These are phyloP conservation scores for Myotis lucifugus DNA, from an alignment of 2,113 vertebrate species.

Conservation along the genomic window DNA sequence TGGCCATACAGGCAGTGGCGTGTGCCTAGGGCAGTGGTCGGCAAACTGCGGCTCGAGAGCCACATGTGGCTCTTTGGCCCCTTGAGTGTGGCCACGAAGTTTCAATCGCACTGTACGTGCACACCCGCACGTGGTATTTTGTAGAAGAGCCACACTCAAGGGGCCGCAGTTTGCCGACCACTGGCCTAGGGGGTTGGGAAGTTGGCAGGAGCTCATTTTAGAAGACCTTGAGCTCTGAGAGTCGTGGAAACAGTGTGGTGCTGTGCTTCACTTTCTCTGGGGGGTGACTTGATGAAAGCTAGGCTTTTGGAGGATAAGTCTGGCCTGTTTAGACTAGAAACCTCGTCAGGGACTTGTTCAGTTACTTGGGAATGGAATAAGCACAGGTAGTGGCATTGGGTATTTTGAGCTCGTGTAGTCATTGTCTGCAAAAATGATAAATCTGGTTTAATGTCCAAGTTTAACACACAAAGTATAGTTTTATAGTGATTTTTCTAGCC, in stretches of 20 bases:
- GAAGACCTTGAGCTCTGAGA: not conserved
- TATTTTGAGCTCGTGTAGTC: not conserved
- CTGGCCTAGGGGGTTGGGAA: not conserved
- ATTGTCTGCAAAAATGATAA: not conserved
- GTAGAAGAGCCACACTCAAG: no score
- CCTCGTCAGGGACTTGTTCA: not conserved
- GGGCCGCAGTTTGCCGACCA: no score
- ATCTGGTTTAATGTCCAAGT: not conserved
- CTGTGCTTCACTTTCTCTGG: not conserved
- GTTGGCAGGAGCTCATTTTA: not conserved
- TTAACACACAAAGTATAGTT: not conserved
- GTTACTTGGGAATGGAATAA: not conserved
- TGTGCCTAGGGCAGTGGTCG: not conserved
- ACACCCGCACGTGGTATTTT: no score
- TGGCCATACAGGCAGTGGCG: not conserved
- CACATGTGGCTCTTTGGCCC: no score
- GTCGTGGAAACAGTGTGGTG: not conserved
- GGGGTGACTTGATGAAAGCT: not conserved
- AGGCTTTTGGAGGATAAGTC: not conserved
- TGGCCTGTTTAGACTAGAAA: not conserved
- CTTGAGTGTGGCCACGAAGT: no score
- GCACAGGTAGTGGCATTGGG: not conserved
- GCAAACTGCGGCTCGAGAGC: no score
- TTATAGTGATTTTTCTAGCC: slow-evolving; percentile 2
- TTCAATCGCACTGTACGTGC: no score